Base-by-base conservation (phyloP, 2,888 invertebrate species). In the Ctena decussata region DNA sequence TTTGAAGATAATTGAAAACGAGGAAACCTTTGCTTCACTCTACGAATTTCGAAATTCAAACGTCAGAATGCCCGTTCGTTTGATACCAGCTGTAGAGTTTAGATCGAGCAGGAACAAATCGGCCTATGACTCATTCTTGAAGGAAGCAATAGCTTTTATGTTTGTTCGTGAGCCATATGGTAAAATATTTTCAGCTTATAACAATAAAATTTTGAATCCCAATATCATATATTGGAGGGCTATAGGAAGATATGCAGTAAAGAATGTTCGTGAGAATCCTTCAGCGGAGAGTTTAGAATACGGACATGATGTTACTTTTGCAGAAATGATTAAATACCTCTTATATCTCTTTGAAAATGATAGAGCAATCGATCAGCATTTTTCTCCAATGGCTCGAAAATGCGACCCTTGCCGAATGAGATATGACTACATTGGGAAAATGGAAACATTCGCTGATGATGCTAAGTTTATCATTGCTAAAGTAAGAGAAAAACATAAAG, bases 141-240 rank as follows among this genome's bases (percentile, higher is more conserved):
- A 53, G 11, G 71, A 77, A 15, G 81, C 74, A 27, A 76, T 39
- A 35, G 83, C 87, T 1, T 90, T 93, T 60, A 86, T 93, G 82
- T 92, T 92, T 79, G 91, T 92, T 0, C 82, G 93, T 0, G 92
- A 93, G 41, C 93, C 93, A 0, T 93, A 90, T 74, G 76, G 90
- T 12, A 57, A 92, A 44, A 70, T 92, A 11, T 83, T 91, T 27
- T 92, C 93, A 0, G 93, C 91, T 0, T 93, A 92, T 72, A 87
- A 90, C 35, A 91, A 93, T 76, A 93, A 93, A 82, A 60, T 93
- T 35, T 93, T 90, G 53, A 84, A 90, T 30, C 89, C 90, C 0
- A 92, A 93, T 82, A 80, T 86, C 0, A 53, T 73, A 35, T 93
- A 89, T 70, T 93, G 93, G 93, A 65, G 57, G 5, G 11, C 35